Evolutionary conservation across 92 coral and sea anemone species (phyloP).

Genomic region (Virgularia gustaviana): DNA sequence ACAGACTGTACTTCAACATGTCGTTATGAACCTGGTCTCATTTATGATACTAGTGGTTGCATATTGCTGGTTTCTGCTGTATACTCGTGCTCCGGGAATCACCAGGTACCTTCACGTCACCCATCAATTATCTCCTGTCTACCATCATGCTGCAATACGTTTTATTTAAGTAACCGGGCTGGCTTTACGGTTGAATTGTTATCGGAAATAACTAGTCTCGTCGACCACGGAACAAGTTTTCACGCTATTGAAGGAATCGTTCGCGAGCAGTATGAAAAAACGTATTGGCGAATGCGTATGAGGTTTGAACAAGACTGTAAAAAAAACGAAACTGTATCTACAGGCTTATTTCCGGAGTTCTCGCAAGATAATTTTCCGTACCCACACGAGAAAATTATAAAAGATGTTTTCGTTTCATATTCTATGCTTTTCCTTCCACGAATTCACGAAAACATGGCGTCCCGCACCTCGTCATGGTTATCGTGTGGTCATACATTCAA

Average conservation of each 20-base stretch:
- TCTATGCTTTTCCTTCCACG: not conserved
- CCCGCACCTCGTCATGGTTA: constrained; percentile 25
- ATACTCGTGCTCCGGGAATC: constrained; percentile 23
- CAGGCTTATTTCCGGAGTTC: constrained; percentile 9
- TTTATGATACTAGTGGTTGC: constrained; percentile 20
- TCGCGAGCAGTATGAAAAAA: constrained; percentile 17
- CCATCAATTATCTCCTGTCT: constrained; percentile 28
- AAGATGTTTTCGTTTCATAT: constrained; percentile 4
- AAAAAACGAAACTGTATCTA: not conserved
- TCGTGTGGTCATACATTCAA: constrained; percentile 50
- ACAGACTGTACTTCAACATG: constrained; percentile 19
- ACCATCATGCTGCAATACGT: constrained; percentile 29
- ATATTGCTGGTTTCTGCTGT: constrained; percentile 40
- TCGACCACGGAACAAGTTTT: constrained; percentile 40
- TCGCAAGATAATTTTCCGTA: constrained; percentile 9
- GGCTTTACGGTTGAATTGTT: constrained; percentile 32
- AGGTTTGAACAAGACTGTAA: not conserved
- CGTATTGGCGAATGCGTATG: constrained; percentile 7
- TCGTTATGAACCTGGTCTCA: constrained; percentile 2
- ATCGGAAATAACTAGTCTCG: constrained; percentile 16
- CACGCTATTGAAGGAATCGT: constrained; percentile 30
- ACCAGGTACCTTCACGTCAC: constrained; percentile 39
- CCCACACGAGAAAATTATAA: constrained; percentile 33
- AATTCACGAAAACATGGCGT: constrained; percentile 2
- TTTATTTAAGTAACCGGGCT: constrained; percentile 33